Evolutionary conservation across 2,888 invertebrate genomes (phyloP), one percentile per base, ranked within the genome.

Genomic region (Epistrophella euchroma): DNA sequence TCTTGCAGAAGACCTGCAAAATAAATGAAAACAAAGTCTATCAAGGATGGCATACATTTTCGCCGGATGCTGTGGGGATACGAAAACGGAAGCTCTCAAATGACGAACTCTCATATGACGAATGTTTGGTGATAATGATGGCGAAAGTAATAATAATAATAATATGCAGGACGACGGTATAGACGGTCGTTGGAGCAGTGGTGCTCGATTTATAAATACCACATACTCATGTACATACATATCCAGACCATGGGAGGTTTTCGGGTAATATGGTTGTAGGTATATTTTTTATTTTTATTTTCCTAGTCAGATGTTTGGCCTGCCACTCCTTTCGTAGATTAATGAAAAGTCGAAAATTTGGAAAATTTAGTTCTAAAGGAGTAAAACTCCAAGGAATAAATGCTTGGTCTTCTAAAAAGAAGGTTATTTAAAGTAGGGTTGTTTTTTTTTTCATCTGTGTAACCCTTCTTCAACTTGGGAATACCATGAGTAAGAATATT

Each of bases 121-220:
- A 64, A 28, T 64, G 64, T 32, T 45, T 45, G 45, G 43, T 32
- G 45, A 64, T 64, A 64, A 64, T 64, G 45, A 64, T 64, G 64
- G 64, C 25, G 6, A 64, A 43, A 64, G 64, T 64, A 64, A 64
- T 64, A 64, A 64, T 64, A 64, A 64, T 64, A 64, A 64, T 45
- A 62, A 64, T 43, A 64, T 64, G 64, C 64, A 64, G 25, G 62
- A 43, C 28, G 62, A 43, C 28, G 28, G 15, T 28, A 28, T 25
- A 45, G 45, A 45, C n/a, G 11, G 2, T 32, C n/a, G 11, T 1
- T 32, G 28, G 15, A 37, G 60, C 37, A 13, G 58, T 19, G 5
- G 4, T 62, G 28, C 62, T 62, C 43, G 64, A 64, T 64, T 64
- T 45, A 64, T 64, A 45, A 52, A 64, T 64, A 43, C 43, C 43